Percentiles rank a stretch among this genome's conserved stretches.
Evolutionary conservation across 1,140 invertebrate species (phyloP).

Genomic region (Laupala kohalensis): DNA sequence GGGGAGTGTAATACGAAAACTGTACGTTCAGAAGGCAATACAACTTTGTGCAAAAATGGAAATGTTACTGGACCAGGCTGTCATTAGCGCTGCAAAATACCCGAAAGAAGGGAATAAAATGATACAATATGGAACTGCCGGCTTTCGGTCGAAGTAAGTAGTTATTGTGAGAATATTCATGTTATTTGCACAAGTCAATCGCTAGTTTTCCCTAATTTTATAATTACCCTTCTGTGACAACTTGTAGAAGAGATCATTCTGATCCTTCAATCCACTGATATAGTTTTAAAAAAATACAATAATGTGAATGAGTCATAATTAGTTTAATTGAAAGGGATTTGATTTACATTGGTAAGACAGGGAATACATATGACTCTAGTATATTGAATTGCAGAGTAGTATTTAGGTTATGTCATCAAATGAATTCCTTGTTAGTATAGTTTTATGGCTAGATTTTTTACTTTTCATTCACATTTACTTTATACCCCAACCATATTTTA

Average conservation of each 20-base stretch:
- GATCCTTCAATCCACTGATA: too few relatives aligned
- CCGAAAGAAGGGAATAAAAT: slow-evolving; percentile 42
- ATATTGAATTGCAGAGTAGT: background rate
- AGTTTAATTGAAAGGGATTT: too few relatives aligned
- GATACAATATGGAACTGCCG: slow-evolving; percentile 54
- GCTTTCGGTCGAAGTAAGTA: slow-evolving; percentile 54
- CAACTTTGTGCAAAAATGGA: too few relatives aligned
- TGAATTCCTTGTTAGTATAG: background rate
- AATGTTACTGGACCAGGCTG: too few relatives aligned
- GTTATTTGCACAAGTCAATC: background rate
- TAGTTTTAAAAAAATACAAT: too few relatives aligned
- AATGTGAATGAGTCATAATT: too few relatives aligned
- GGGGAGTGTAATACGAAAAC: too few relatives aligned
- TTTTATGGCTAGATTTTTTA: background rate
- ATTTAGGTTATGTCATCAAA: background rate
- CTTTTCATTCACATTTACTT: background rate
- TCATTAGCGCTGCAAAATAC: slow-evolving; percentile 52
- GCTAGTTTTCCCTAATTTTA: background rate
- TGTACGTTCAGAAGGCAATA: too few relatives aligned
- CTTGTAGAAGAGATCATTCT: too few relatives aligned
- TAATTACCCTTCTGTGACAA: background rate
- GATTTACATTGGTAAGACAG: background rate
- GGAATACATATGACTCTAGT: background rate
- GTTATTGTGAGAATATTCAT: background rate
- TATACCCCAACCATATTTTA: slow-evolving; percentile 16